Base-by-base conservation (phyloP, 2,888 invertebrate species). In the Hydriomena furcata region DNA sequence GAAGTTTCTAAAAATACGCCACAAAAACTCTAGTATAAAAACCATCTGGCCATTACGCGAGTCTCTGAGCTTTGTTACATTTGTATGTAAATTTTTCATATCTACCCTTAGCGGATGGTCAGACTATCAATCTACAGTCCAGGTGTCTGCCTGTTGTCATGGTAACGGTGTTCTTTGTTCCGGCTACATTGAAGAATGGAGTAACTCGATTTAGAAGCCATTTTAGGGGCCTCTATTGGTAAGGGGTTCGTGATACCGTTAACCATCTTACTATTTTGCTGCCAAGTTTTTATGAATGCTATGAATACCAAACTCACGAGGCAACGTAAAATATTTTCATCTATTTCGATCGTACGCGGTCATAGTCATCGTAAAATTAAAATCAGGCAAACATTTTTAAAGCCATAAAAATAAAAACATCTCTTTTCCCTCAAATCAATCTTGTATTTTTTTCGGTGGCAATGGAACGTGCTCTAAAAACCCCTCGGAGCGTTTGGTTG, bases 41-140 rank as follows among this genome's bases (percentile, higher is more conserved):
- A 64, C 65, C 61, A 58, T 42, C 68, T 66, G 65, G 65, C 64
- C 59, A 69, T 76, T 71, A 76, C 65, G 57, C 69, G 69, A 66
- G 66, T 61, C 63, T n/a, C 51, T 63, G 60, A 68, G 68, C 69
- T 72, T 69, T 59, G 65, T 72, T 61, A 79, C 72, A 81, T 82
- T 77, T 78, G 68, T 71, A 84, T 84, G 84, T 76, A 79, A 85
- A 82, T 84, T 77, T 79, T 78, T 79, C 72, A 74, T 78, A 75
- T 73, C 73, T 63, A 54, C 66, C 75, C 65, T 62, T 52, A 58
- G 61, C 68, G 65, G 71, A 70, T 67, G 68, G 63, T 62, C 65
- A 52, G 69, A 65, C 71, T 68, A 76, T 78, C 71, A 77, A 76
- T 77, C 73, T 72, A 48, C 64, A 57, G 67, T 61, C 79, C 82